These are phyloP conservation scores for Sebastes hubbsi DNA, from an alignment of 2,797 vertebrate genomes.

Conservation along the genomic window DNA sequence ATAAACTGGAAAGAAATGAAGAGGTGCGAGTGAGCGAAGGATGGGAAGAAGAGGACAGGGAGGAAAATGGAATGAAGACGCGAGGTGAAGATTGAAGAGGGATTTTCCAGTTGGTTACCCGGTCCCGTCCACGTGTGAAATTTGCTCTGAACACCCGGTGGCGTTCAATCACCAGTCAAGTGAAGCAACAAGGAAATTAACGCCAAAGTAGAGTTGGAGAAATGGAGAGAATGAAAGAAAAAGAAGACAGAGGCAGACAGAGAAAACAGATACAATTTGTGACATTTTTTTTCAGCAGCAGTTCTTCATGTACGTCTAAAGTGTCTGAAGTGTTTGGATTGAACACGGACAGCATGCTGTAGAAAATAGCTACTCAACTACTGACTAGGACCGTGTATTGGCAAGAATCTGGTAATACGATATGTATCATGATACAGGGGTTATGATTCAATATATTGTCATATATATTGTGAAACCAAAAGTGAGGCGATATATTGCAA, in stretches of 20 bases:
- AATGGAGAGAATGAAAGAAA: not conserved
- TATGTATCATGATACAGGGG: not conserved
- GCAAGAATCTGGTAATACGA: not conserved
- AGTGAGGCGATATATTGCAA: not conserved
- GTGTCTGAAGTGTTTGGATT: not conserved
- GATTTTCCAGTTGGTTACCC: constrained; percentile 70
- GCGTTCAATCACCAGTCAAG: constrained; percentile 67
- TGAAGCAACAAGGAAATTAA: constrained; percentile 56
- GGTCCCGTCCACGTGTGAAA: constrained; percentile 71
- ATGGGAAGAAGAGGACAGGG: not conserved
- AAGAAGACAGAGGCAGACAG: not conserved
- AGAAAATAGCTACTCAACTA: not conserved
- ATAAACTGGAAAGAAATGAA: not conserved
- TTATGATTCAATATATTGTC: not conserved
- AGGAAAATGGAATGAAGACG: constrained; percentile 56
- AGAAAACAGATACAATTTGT: not conserved
- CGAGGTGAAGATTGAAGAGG: constrained; percentile 64
- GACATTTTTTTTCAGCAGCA: not conserved
- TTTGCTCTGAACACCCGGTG: constrained; percentile 69
- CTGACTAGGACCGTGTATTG: not conserved
- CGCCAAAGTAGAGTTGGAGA: constrained; percentile 14
- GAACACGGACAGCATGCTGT: not conserved
- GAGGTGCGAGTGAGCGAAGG: not conserved
- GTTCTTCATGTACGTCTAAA: not conserved
- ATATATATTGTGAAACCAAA: not conserved